These are phyloP conservation scores for Centropus unirufus DNA, from an alignment of 2,113 vertebrate genomes.

Conservation along the genomic window DNA sequence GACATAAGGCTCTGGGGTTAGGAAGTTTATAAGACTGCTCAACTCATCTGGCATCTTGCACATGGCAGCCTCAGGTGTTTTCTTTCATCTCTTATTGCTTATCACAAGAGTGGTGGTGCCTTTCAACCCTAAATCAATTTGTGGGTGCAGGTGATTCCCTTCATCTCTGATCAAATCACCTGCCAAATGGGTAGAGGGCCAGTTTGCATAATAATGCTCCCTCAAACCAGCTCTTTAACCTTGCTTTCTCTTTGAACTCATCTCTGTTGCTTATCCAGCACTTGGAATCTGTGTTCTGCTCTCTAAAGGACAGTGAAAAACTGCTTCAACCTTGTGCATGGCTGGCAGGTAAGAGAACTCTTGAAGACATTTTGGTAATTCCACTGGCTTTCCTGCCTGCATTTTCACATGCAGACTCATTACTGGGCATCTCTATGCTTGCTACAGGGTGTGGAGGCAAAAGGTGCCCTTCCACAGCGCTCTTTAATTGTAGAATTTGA, in stretches of 20 bases:
- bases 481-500: background rate
- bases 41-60: background rate
- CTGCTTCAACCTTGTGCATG: rapidly evolving
- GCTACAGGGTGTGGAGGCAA: background rate
- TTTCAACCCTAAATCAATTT: background rate
- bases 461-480: background rate
- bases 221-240: background rate
- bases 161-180: background rate
- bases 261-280: background rate
- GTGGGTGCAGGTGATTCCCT: background rate
- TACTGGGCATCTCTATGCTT: background rate
- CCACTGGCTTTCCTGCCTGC: background rate
- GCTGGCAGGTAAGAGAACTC: background rate
- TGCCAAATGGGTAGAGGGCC: background rate
- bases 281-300: background rate
- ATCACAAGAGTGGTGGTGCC: background rate
- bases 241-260: background rate
- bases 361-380: background rate
- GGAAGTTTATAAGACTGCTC: background rate
- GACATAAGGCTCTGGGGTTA: background rate
- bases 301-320: background rate
- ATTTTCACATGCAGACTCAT: background rate
- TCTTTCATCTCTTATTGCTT: background rate
- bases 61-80: background rate
- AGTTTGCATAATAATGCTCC: background rate